phyloP scores from a whole-genome alignment of 2,888 invertebrate genomes.

The Eupithecia tripunctaria region DNA sequence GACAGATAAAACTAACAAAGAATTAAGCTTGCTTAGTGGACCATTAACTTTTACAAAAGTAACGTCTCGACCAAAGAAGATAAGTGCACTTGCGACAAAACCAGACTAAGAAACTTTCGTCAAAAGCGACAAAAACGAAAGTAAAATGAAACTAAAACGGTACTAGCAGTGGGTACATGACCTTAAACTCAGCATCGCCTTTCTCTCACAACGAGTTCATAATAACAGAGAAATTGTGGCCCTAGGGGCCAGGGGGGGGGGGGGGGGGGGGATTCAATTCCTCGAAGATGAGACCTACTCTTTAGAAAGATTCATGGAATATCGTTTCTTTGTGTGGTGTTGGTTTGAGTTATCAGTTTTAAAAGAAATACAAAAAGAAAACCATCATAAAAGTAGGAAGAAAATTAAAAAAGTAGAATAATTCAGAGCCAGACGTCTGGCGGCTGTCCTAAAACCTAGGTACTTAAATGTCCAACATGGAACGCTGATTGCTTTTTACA shows the following conservation, averaged over 20 bases:
- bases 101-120: neutral
- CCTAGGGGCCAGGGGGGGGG: no score
- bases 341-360: neutral
- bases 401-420: neutral
- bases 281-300: neutral
- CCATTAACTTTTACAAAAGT: neutral
- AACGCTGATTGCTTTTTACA: neutral
- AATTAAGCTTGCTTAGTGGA: neutral
- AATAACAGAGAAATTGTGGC: slow-evolving; percentile 20
- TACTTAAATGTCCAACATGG: neutral
- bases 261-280: neutral
- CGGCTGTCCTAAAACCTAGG: neutral
- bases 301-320: neutral
- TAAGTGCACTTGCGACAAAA: neutral
- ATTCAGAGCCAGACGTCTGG: neutral
- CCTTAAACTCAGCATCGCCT: slow-evolving; percentile 66
- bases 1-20: neutral
- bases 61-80: neutral
- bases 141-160: slow-evolving; percentile 62
- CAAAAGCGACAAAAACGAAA: slow-evolving; percentile 55
- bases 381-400: neutral
- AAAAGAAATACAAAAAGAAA: neutral
- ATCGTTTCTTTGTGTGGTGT: neutral
- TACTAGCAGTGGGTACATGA: slow-evolving; percentile 59
- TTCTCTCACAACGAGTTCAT: slow-evolving; percentile 35